Evolutionary conservation across 2,888 invertebrate genomes (phyloP).

Genomic region (Nemotelus nigrinus): DNA sequence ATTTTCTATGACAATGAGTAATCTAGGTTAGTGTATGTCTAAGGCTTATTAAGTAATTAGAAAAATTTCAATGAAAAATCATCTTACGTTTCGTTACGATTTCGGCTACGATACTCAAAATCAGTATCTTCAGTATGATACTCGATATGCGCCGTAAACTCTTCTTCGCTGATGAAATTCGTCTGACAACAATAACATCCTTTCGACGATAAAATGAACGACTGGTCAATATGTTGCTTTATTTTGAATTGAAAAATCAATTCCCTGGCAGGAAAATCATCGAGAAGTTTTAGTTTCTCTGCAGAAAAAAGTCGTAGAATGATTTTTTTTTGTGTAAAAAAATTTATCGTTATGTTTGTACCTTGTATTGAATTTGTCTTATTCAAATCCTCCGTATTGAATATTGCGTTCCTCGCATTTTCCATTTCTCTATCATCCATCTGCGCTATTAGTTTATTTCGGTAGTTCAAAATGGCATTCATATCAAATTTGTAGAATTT

Average conservation of each 20-base stretch:
- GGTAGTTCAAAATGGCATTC: constrained; percentile 16
- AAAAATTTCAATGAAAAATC: neutral
- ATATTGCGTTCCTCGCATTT: constrained; percentile 1
- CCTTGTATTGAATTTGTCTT: neutral
- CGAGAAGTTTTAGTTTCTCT: constrained; percentile 18
- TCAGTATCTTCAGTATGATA: constrained; percentile 60
- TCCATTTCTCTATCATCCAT: constrained; percentile 17
- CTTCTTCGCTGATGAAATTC: constrained; percentile 56
- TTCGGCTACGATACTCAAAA: constrained; percentile 54
- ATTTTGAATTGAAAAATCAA: constrained; percentile 15
- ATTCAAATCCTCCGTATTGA: neutral
- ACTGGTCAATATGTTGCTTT: neutral
- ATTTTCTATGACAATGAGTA: too few species aligned
- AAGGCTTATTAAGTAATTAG: too few species aligned
- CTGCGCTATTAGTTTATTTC: constrained; percentile 2
- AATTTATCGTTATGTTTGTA: too few species aligned
- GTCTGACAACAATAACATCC: constrained; percentile 60
- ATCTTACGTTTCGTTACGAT: neutral
- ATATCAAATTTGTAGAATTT: constrained; percentile 31
- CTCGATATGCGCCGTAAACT: constrained; percentile 59
- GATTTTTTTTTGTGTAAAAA: too few species aligned
- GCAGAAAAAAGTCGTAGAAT: too few species aligned
- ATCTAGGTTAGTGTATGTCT: too few species aligned
- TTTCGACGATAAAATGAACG: constrained; percentile 55
- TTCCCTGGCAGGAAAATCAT: constrained; percentile 8